Conservation (phyloP, 2,888 invertebrate genomes). For the Lycocerus yunnanus region DNA sequence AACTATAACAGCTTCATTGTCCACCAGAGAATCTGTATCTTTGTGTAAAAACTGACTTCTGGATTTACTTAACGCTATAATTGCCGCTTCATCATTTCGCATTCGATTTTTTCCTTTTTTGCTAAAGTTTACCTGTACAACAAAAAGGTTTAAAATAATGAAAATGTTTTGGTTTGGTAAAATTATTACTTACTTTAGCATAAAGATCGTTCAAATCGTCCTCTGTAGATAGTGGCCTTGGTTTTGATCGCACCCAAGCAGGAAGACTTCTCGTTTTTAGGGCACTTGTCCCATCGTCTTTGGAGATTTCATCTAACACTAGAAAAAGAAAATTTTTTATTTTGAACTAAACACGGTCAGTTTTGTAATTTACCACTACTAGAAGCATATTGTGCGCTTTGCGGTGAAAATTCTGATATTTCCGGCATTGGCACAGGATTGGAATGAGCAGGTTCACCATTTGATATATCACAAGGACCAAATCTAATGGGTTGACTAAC, state of each 20-base stretch:
- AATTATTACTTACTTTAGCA: conserved; percentile 62
- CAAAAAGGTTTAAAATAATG: conserved; percentile 23
- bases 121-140: conserved; percentile 72
- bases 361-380: conserved; percentile 62
- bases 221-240: conserved; percentile 69
- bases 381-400: conserved; percentile 62
- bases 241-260: conserved; percentile 72
- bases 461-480: conserved; percentile 45
- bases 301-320: conserved; percentile 66
- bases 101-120: conserved; percentile 81
- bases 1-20: conserved; percentile 79
- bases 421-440: conserved; percentile 55
- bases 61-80: conserved; percentile 78
- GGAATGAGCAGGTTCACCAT: conserved; percentile 47
- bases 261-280: conserved; percentile 71
- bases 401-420: conserved; percentile 60
- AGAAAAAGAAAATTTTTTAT: conserved; percentile 25
- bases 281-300: conserved; percentile 55
- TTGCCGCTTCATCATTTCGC: conserved; percentile 80
- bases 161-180: neutral
- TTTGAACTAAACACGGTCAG: neutral
- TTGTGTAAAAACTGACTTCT: conserved; percentile 64
- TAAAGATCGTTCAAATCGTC: conserved; percentile 72
- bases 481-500: conserved; percentile 55
- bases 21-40: conserved; percentile 68